Base-by-base conservation (phyloP, 2,888 invertebrate genomes). In the Nephrotoma flavescens region DNA sequence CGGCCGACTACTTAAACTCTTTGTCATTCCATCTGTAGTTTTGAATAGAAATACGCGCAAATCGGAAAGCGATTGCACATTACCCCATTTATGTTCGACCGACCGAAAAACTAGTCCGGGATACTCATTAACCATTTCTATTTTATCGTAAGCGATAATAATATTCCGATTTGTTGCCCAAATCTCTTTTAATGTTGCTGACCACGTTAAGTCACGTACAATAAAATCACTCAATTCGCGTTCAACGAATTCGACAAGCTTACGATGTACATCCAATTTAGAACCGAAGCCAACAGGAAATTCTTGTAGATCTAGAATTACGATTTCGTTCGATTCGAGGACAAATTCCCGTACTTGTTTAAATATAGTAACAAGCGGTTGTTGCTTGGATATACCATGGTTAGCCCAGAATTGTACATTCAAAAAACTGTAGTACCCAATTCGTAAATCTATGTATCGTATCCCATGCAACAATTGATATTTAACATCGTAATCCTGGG, bases 11-110 rank as follows among this genome's bases (percentile, higher is more conserved):
- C 6, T 52, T 83, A 86, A 83, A 85, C 42, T 92, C 92, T 2
- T 92, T 91, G 19, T 92, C 91, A 87, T 91, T 88, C 0, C 92
- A 90, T 85, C 89, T 92, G 41, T 92, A 92, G 85, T 93, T 92
- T 86, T 90, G 90, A 87, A 89, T 86, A 95, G 90, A 89, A 93
- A 94, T 0, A 89, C 89, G 88, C 93, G 93, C 85, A 95, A 91
- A 47, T 92, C 92, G 0, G 90, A 88, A 88, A 93, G 90, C 19
- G 91, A 92, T 88, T 93, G 93, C 6, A 93, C 94, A 89, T 95
- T 93, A 0, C 94, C 95, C 95, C 95, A 96, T 88, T 93, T 93
- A 88, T 95, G 95, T 57, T 92, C 92, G 1, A 95, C 92, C 6
- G 93, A 92, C 83, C 92, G 92, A 92, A 94, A 95, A 1, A 95